Base-by-base conservation (phyloP, 2,113 vertebrate species). In the Hypocryptadius cinnamomeus region DNA sequence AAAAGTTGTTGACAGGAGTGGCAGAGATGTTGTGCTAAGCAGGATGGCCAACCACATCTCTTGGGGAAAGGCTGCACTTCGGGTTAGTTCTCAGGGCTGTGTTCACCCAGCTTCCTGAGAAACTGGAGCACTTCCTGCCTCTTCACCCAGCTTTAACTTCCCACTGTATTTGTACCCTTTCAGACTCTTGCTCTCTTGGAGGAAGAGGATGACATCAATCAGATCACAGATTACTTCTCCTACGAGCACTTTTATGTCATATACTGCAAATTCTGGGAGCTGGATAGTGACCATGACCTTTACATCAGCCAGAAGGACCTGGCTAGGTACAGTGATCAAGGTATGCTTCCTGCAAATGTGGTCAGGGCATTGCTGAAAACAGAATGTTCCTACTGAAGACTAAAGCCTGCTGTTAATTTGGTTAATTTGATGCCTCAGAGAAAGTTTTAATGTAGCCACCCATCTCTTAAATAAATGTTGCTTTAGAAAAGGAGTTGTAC, bases 251-350 rank as follows among this genome's bases (percentile, higher is more conserved):
- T 99, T 96, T 99, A 99, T 92, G 99, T 99, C 82, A 99, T 99
- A 97, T 99, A 99, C 96, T 99, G 99, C 98, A 99, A 99, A 97
- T 99, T 99, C 97, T 99, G 99, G 99, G 99, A 99, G 97, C 97
- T 99, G 97, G 99, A 99, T 97, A 98, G 98, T 79, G 99, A 99
- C 95, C 99, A 99, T 33, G 99, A 99, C 95, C 98, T 99, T 86
- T 99, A 99, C 95, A 98, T 99, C 84, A 99, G 99, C 97, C 98
- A 98, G 94, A 98, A 98, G 60, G 99, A 99, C 96, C 98, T 99
- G 86, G 98, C 98, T 45, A 98, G 98, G 94, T 99, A 99, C 95
- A 99, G 99, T 73, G 99, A 99, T 96, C 99, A 99, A 61, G 99
- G 99, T 99, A 80, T 96, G 98, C 90, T 85, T 50, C 76, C 70